These are phyloP conservation scores for Chanos chanos DNA, from an alignment of 2,797 vertebrate species.

Conservation along the genomic window DNA sequence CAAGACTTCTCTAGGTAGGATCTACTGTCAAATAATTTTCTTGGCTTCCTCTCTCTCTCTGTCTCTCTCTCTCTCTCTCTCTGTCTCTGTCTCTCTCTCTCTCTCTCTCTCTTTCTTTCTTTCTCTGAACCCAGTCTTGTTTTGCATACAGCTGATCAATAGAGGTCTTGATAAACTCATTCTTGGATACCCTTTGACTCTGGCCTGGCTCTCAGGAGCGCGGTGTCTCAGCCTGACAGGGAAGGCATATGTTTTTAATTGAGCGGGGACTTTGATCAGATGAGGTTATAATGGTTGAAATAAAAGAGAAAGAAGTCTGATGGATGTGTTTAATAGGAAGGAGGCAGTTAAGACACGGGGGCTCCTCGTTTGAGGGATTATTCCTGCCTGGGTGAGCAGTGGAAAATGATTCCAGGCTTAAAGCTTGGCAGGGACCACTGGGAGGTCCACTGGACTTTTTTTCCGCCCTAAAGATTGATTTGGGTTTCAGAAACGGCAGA, in stretches of 20 bases:
- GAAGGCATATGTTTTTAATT: too few relatives aligned
- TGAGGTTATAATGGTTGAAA: slow-evolving; percentile 10
- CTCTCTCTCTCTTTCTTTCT: slow-evolving; percentile 28
- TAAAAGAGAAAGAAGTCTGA: too few relatives aligned
- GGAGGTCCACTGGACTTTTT: slow-evolving; percentile 26
- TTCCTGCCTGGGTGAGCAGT: slow-evolving; percentile 25
- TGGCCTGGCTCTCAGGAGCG: too few relatives aligned
- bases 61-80: neutral
- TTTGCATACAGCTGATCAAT: too few relatives aligned
- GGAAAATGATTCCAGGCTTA: slow-evolving; percentile 16
- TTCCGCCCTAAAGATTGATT: slow-evolving; percentile 40
- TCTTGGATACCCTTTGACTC: too few relatives aligned
- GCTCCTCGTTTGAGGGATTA: slow-evolving; percentile 4
- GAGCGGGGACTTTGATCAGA: neutral
- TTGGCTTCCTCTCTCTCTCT: neutral
- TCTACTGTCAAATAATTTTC: neutral
- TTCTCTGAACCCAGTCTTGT: slow-evolving; percentile 1
- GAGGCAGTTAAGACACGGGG: neutral
- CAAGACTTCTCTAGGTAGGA: slow-evolving; percentile 19
- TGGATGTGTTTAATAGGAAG: slow-evolving; percentile 23
- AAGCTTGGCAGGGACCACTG: slow-evolving; percentile 6
- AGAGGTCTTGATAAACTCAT: too few relatives aligned
- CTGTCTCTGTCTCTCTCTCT: slow-evolving; percentile 2
- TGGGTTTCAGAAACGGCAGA: slow-evolving; percentile 42
- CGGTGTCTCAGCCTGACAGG: too few relatives aligned